Evolutionary conservation across 2,888 invertebrate species (phyloP).

Genomic region (Pherbina coryleti): DNA sequence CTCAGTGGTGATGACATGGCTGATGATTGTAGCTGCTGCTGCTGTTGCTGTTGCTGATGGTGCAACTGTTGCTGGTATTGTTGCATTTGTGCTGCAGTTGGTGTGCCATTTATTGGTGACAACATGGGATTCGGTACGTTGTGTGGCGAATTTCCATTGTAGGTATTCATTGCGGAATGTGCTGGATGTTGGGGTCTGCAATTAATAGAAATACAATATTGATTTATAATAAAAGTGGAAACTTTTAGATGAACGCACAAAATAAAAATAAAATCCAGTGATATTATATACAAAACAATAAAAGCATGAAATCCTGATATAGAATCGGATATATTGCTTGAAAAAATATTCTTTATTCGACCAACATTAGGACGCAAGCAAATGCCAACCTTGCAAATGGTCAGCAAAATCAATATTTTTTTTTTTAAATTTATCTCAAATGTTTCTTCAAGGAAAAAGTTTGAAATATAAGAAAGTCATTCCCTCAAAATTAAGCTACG

Average conservation of each 20-base stretch:
- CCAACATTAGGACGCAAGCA: no score
- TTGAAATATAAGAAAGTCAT: no score
- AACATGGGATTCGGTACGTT: slow-evolving; percentile 55
- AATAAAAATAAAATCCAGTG: neutral
- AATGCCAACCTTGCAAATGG: no score
- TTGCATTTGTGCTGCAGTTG: slow-evolving; percentile 48
- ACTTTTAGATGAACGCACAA: neutral
- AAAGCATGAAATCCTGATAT: neutral
- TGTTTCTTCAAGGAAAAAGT: no score
- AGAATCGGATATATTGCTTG: neutral
- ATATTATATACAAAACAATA: neutral
- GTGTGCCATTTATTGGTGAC: slow-evolving; percentile 53
- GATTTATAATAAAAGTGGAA: no score
- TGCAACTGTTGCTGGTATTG: slow-evolving; percentile 57
- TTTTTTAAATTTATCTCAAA: no score
- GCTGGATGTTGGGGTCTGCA: slow-evolving; percentile 62
- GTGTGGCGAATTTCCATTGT: slow-evolving; percentile 65
- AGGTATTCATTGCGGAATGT: slow-evolving; percentile 63
- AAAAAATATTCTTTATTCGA: neutral
- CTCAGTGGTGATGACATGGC: slow-evolving; percentile 48
- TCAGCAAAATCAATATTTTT: no score
- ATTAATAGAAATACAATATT: slow-evolving; percentile 25
- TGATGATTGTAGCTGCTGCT: slow-evolving; percentile 51
- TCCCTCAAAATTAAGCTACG: no score
- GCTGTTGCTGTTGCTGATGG: slow-evolving; percentile 54